Evolutionary conservation across 53 echinoderm and acorn worm species (phyloP).

Genomic region (Holothuria leucospilota): DNA sequence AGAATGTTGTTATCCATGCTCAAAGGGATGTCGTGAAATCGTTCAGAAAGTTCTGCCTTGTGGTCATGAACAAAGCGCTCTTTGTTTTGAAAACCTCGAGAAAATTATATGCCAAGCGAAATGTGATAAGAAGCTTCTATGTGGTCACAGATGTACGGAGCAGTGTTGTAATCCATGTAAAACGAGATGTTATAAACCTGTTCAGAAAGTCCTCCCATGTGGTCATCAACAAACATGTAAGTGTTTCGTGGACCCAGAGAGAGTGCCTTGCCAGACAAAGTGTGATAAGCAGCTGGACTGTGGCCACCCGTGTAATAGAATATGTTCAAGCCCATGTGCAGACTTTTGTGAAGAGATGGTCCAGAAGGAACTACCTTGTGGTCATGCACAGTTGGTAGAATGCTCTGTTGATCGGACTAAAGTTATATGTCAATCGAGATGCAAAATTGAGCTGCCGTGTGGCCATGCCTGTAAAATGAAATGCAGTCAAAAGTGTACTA

Average conservation of each 20-base stretch:
- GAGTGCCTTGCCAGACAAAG: constrained; percentile 40
- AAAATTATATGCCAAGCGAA: neutral
- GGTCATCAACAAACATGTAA: neutral
- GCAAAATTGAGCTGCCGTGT: constrained; percentile 69
- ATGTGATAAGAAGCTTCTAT: constrained; percentile 70
- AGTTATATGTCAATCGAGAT: neutral
- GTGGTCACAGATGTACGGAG: constrained; percentile 77
- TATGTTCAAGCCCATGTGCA: constrained; percentile 64
- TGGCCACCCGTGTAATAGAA: constrained; percentile 56
- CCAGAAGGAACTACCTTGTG: constrained; percentile 21
- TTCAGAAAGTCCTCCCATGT: constrained; percentile 18
- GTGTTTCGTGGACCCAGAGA: constrained; percentile 61
- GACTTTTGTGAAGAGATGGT: constrained; percentile 51
- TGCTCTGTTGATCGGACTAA: neutral
- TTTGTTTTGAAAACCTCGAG: constrained; percentile 11
- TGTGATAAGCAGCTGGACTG: constrained; percentile 46
- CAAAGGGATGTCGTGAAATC: constrained; percentile 39
- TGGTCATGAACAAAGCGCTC: neutral
- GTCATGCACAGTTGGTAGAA: neutral
- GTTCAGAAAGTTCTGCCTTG: constrained; percentile 20
- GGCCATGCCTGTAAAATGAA: constrained; percentile 74
- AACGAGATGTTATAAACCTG: constrained; percentile 27
- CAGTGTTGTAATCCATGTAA: constrained; percentile 73
- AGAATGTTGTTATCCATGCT: constrained; percentile 73
- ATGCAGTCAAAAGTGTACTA: constrained; percentile 72